phyloP scores from a whole-genome alignment of 2,797 vertebrate species.

The Knipowitschia caucasica region DNA sequence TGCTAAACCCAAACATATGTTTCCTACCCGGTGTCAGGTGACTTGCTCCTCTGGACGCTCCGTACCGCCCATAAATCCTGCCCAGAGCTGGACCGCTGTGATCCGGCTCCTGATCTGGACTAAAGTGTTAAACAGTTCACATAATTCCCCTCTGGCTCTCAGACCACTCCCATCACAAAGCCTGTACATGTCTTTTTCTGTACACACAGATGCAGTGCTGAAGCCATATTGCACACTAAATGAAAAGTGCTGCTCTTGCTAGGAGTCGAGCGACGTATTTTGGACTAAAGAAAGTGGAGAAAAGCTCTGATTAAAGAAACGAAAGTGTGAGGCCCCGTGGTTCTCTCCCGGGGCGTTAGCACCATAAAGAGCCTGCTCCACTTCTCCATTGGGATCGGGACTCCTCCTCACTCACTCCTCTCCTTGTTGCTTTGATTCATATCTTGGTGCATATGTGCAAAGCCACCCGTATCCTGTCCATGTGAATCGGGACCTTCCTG shows the following conservation, averaged over 20 bases:
- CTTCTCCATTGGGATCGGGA: conserved; percentile 32
- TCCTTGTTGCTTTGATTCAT: conserved; percentile 20
- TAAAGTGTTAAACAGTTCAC: conserved; percentile 62
- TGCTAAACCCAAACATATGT: conserved; percentile 34
- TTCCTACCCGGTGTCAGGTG: conserved; percentile 36
- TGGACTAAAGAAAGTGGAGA: conserved; percentile 55
- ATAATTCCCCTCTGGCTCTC: conserved; percentile 69
- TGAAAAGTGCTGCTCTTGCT: conserved; percentile 63
- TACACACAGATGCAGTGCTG: conserved; percentile 71
- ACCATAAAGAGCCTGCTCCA: conserved; percentile 74
- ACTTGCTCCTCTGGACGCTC: conserved; percentile 38
- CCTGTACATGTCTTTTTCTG: conserved; percentile 62
- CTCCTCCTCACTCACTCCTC: conserved; percentile 37
- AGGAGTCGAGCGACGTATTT: conserved; percentile 45
- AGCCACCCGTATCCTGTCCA: conserved; percentile 53
- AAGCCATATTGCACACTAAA: conserved; percentile 78
- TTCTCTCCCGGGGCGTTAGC: conserved; percentile 70
- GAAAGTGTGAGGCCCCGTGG: conserved; percentile 61
- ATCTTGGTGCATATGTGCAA: conserved; percentile 59
- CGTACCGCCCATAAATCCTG: conserved; percentile 46
- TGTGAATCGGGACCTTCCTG: conserved; percentile 42
- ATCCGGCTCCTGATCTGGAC: conserved; percentile 30
- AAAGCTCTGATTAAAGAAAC: conserved; percentile 55
- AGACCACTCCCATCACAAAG: conserved; percentile 64
- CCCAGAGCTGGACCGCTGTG: conserved; percentile 44